A percentile compares a stretch with the other conserved stretches of the same genome.
Conservation (phyloP, 2,797 vertebrate species). For the Anomalospiza imberbis region DNA sequence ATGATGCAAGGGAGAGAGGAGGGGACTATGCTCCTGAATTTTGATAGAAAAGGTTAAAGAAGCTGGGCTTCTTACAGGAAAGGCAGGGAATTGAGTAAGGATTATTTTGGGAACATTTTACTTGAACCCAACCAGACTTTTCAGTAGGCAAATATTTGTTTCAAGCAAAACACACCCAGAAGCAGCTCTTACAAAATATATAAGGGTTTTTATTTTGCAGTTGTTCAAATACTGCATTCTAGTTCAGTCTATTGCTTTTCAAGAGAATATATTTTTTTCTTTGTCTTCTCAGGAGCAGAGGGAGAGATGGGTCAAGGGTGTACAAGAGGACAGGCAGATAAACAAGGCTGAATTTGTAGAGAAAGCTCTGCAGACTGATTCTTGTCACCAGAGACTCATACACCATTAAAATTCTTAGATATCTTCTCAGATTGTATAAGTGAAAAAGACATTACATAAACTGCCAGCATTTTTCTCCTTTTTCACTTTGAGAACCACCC, state of each 20-base stretch:
- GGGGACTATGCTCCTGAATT: not conserved
- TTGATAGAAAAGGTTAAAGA: not conserved
- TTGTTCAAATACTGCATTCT: not conserved
- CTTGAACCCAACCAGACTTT: not conserved
- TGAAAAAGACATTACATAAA: slow-evolving; percentile 11
- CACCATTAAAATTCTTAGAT: not conserved
- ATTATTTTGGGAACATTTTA: not conserved
- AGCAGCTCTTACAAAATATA: not conserved
- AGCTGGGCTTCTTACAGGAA: not conserved
- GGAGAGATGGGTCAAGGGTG: not conserved
- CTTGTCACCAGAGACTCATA: not conserved
- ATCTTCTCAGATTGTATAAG: not conserved
- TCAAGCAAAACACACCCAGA: not conserved
- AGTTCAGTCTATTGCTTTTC: not conserved
- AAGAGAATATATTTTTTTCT: not conserved
- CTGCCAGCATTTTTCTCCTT: slow-evolving; percentile 33
- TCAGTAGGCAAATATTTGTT: not conserved
- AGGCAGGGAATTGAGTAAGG: not conserved
- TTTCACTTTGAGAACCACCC: slow-evolving; percentile 31
- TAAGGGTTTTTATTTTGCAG: not conserved
- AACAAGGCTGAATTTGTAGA: not conserved
- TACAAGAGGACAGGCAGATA: not conserved
- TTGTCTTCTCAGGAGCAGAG: not conserved
- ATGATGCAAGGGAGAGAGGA: not conserved
- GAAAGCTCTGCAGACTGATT: not conserved